Evolutionary conservation across 2,888 invertebrate genomes (phyloP), one percentile per base, ranked within the genome.

Genomic region (Apantesis nais): DNA sequence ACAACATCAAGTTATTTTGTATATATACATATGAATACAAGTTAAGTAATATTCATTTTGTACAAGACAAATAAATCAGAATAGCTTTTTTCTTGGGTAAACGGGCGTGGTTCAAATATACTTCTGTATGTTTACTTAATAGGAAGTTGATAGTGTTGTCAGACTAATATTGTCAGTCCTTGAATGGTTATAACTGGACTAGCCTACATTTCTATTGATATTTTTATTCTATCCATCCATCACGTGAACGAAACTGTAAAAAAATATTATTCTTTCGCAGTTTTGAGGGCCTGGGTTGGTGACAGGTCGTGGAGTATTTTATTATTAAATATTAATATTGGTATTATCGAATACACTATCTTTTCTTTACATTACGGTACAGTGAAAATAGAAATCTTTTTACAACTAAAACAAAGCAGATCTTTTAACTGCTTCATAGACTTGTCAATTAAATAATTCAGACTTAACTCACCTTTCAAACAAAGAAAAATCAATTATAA

Each of bases 61-160:
- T 60, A 39, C 63, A 63, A 69, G 72, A 72, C 69, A 64, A 71
- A 76, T 74, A 62, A 52, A 66, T 79, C 80, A 78, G 78, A 80
- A 80, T 63, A 58, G 76, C 74, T 74, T 75, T 80, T 76, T 76
- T 70, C 73, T 72, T 75, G 22, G 58, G 76, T 67, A 82, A 82
- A 80, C 80, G 81, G 80, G 83, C 39, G 80, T 68, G 78, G 80
- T 76, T 48, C 25, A 22, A 67, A 66, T 76, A 66, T 44, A 29
- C n/a, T 19, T 9, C 71, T 62, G 67, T 79, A 66, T 78, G 72
- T 71, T 79, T 77, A 70, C 72, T 64, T 71, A 64, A 73, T 67
- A 39, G 68, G 61, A 52, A 62, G 37, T 66, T 63, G 58, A 48
- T 71, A 66, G 62, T 48, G 71, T 64, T 67, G 44, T 55, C 52